Evolutionary conservation across 2,797 vertebrate genomes (phyloP), one percentile per base, ranked within the genome.

Genomic region (Bryconaethiops microstoma): DNA sequence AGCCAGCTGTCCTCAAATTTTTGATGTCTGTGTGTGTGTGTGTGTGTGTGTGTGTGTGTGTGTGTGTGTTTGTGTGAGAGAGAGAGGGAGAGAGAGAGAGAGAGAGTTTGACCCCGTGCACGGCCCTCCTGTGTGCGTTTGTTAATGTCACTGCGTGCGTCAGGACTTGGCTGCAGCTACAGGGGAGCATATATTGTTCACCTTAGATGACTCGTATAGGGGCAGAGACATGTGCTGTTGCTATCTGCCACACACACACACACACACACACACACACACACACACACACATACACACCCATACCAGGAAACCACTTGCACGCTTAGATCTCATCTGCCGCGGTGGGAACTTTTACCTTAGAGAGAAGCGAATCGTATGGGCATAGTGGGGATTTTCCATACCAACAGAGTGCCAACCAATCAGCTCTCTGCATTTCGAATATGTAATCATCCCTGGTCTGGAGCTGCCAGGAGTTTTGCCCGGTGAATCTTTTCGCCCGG

Each of bases 121-220:
- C 59, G 68, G 65, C 77, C 78, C 72, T 77, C 35, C 60, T 13
- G 77, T 75, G 59, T 52, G 74, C 76, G 73, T 77, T 69, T 84
- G 78, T 80, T 70, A 48, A 64, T 79, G 57, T 83, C 54, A 82
- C 50, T 35, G 71, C 23, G 57, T 57, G 65, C 77, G 70, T 78
- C 81, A 69, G 81, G 70, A 48, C 76, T 82, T 82, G 81, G 81
- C 81, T 74, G 39, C 4, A 52, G 76, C 81, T 74, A 69, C 74
- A 52, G 67, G 74, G 77, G 12, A 80, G 70, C 55, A 64, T 80
- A 81, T 54, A 72, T 55, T 57, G 67, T 74, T 86, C 75, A 84
- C 83, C 85, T 86, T 78, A 83, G 69, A 83, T 83, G 85, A 85
- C 83, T 78, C 19, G 48, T 67, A 21, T 13, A 76, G 60, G 74